Evolutionary conservation across 2,113 vertebrate species (phyloP).

Genomic region (Microcebus ravelobensis): DNA sequence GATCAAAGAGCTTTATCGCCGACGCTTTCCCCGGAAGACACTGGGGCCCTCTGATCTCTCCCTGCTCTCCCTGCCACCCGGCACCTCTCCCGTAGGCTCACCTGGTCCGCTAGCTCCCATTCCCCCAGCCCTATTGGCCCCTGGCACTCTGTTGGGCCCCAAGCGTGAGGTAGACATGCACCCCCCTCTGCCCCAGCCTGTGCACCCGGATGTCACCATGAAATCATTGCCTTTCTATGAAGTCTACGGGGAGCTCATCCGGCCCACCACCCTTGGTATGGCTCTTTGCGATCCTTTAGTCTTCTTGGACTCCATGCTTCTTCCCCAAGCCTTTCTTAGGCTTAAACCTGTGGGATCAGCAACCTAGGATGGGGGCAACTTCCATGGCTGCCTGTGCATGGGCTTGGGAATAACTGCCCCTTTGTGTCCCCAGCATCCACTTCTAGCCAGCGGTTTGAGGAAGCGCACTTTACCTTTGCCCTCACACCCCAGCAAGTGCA

Average conservation of each 20-base stretch:
- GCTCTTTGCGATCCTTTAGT: neutral
- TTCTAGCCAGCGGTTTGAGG: conserved; percentile 85
- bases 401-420: neutral
- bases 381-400: neutral
- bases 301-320: neutral
- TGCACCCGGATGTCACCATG: conserved; percentile 87
- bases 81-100: conserved; percentile 74
- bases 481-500: conserved; percentile 87
- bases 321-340: neutral
- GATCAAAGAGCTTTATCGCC: conserved; percentile 86
- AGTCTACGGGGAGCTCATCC: conserved; percentile 84
- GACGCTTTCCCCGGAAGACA: conserved; percentile 84
- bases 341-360: neutral
- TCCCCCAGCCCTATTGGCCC: conserved; percentile 71
- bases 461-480: conserved; percentile 86
- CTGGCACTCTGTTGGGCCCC: conserved; percentile 78
- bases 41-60: conserved; percentile 81
- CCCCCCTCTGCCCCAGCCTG: conserved; percentile 81
- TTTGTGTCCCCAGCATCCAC: conserved; percentile 79
- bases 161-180: conserved; percentile 83
- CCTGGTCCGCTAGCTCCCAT: conserved; percentile 57
- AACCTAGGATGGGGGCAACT: neutral
- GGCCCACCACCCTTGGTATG: conserved; percentile 85
- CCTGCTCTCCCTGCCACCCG: conserved; percentile 80
- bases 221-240: conserved; percentile 85